Base-by-base conservation (phyloP, 2,888 invertebrate genomes). In the Cybosia mesomella region DNA sequence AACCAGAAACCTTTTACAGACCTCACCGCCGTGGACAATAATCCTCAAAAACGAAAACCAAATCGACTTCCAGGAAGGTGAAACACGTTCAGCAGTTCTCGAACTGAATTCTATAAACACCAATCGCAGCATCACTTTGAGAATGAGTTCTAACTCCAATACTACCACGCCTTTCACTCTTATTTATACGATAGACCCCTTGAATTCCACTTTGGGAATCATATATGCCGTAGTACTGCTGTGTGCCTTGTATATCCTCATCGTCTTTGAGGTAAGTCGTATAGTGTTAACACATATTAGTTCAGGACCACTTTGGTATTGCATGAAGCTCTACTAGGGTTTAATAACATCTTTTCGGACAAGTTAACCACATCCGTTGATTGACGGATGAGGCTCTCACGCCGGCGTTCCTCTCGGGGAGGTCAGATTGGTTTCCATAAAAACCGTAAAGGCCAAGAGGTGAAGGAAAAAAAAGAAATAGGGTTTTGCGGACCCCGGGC, bases 1-100 rank as follows among this genome's bases (percentile, higher is more conserved):
- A 28, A 18, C n/a, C 43, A 43, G 1, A 49, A 49, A 49, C 36
- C 5, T 36, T 21, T 85, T 81, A 49, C 86, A 93, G 91, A 77
- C 94, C 49, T 95, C 96, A 5, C 88, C 95, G 11, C 83, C 91
- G 0, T 97, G 97, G 97, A 89, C 88, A 0, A 88, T 97, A 54
- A 93, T 96, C 0, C 86, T 97, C 1, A 95, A 96, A 13, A 90
- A 96, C 0, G 95, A 95, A 28, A 91, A 95, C 18, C 84, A 96
- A 13, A 92, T 97, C 24, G 96, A 96, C 64, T 93, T 95, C 71
- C 96, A 95, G 93, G 21, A 94, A 91, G 87, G 95, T 88, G 79
- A 94, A 85, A 53, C 91, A 78, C 67, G 95, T 85, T 75, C 95
- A 82, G 73, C 89, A 81, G 59, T 95, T 83, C 89, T 95, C 78